Evolutionary conservation across 2,888 invertebrate genomes (phyloP).

Genomic region (Heliconius erato): DNA sequence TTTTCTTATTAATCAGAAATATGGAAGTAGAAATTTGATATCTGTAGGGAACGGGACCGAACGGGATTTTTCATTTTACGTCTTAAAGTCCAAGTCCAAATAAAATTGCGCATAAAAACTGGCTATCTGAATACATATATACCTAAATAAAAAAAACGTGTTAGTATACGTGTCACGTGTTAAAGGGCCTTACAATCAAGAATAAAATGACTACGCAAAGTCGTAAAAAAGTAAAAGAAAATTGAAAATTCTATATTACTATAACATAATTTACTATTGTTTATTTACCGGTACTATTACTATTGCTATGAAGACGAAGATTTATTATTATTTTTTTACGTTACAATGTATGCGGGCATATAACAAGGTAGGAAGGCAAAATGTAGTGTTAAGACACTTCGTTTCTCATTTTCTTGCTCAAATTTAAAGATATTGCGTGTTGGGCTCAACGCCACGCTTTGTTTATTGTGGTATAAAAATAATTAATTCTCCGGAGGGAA

Average conservation of each 20-base stretch:
- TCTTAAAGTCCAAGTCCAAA: no score
- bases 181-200: conserved; percentile 8
- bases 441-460: not conserved
- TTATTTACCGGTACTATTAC: conserved; percentile 9
- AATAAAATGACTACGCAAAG: conserved; percentile 21
- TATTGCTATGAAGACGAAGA: not conserved
- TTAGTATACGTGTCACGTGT: conserved; percentile 4
- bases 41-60: no score
- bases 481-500: fast-evolving
- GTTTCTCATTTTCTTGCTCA: no score
- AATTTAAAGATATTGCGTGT: no score
- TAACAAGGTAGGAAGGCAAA: not conserved
- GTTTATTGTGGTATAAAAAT: not conserved
- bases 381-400: not conserved
- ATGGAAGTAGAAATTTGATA: not conserved
- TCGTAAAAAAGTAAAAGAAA: conserved; percentile 1
- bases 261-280: conserved; percentile 13
- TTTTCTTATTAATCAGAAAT: no score
- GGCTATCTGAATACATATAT: no score
- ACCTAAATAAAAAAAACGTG: not conserved
- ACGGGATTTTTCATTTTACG: no score
- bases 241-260: not conserved
- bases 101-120: no score
- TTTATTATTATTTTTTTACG: not conserved
- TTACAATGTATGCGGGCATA: not conserved